These are phyloP conservation scores for Muntiacus reevesi DNA, from an alignment of 2,113 vertebrate genomes.

Conservation along the genomic window DNA sequence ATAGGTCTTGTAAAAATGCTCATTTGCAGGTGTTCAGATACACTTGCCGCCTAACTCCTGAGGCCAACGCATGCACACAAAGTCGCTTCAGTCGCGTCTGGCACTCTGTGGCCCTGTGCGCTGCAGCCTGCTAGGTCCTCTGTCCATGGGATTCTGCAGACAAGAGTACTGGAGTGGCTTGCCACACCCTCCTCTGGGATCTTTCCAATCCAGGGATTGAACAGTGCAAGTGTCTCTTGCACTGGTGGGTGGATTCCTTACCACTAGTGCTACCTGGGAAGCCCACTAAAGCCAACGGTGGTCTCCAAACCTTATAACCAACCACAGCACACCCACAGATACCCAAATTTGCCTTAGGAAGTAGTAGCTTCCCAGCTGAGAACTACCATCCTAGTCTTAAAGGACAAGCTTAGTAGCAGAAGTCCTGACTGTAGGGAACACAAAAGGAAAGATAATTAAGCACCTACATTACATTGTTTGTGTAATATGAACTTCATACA, in stretches of 20 bases:
- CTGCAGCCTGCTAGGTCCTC: background rate
- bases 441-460: background rate
- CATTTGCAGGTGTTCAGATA: background rate
- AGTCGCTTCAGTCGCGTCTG: background rate
- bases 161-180: background rate
- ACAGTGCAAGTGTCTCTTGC: background rate
- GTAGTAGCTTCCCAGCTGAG: background rate
- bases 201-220: background rate
- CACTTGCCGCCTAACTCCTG: background rate
- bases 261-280: background rate
- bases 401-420: background rate
- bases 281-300: background rate
- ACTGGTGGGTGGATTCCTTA: background rate
- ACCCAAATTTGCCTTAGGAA: background rate
- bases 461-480: fast-evolving
- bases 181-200: background rate
- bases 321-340: background rate
- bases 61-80: background rate
- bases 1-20: background rate
- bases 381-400: background rate
- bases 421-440: background rate
- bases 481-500: background rate
- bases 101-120: background rate
- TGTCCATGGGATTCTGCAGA: background rate
- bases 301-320: background rate